phyloP scores from a whole-genome alignment of 1,140 invertebrate genomes.

The Artemia franciscana region DNA sequence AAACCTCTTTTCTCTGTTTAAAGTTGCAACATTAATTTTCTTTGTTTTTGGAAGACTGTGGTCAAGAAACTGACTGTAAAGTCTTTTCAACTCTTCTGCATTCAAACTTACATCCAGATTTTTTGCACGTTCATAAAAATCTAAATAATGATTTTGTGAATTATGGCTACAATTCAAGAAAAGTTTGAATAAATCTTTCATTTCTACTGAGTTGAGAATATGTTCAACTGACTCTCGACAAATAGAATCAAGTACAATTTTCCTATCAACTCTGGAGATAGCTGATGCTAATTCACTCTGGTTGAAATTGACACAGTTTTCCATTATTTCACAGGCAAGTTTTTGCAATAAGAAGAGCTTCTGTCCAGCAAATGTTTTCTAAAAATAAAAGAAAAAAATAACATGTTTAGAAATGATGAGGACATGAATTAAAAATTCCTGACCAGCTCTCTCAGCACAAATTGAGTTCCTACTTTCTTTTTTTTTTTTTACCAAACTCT shows the following conservation, averaged over 20 bases:
- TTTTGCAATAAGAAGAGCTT: too few species aligned
- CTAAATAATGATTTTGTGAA: background rate
- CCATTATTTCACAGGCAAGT: too few species aligned
- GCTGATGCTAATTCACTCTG: background rate
- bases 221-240: background rate
- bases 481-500: too few species aligned
- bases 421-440: too few species aligned
- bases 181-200: background rate
- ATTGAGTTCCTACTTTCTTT: too few species aligned
- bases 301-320: too few species aligned
- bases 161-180: background rate
- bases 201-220: background rate
- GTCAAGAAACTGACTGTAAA: background rate
- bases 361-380: too few species aligned
- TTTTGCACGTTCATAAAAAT: background rate
- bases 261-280: background rate
- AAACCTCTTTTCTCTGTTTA: background rate
- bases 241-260: background rate
- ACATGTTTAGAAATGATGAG: too few species aligned
- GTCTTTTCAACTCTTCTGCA: background rate
- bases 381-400: too few species aligned
- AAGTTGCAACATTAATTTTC: background rate
- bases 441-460: too few species aligned
- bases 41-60: background rate
- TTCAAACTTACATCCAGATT: background rate